phyloP scores from a whole-genome alignment of 1,140 invertebrate genomes.

The Cryptotermes secundus region DNA sequence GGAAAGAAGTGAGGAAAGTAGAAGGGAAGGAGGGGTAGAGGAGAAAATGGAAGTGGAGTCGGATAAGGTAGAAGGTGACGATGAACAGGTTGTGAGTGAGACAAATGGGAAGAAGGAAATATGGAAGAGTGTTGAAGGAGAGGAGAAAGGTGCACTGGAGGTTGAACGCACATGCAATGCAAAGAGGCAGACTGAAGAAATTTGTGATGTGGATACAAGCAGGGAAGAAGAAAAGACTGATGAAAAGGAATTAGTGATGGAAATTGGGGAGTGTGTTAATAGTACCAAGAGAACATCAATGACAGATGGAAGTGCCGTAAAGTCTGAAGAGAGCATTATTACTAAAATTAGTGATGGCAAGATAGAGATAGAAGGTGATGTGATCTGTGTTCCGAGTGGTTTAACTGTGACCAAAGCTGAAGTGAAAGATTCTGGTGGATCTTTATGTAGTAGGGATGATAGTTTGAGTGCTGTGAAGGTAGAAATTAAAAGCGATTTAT shows the following conservation, averaged over 20 bases:
- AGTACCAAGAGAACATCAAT: not conserved
- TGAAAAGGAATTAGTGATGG: not conserved
- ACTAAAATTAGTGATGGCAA: conserved; percentile 38
- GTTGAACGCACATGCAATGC: not conserved
- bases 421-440: not conserved
- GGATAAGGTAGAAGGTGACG: conserved; percentile 43
- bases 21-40: conserved; percentile 36
- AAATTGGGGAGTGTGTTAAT: not conserved
- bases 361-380: conserved; percentile 30
- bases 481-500: conserved; percentile 36
- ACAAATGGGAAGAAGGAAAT: not conserved
- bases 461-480: conserved; percentile 32
- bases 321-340: conserved; percentile 37
- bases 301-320: conserved; percentile 37
- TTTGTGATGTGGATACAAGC: conserved; percentile 48
- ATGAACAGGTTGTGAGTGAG: not conserved
- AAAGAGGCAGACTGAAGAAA: conserved; percentile 43
- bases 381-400: not conserved
- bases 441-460: not conserved
- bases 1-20: not conserved
- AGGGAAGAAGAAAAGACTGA: conserved; percentile 46
- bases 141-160: not conserved
- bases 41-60: conserved; percentile 40
- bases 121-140: not conserved
- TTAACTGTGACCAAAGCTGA: conserved; percentile 3